Evolutionary conservation across 2,888 invertebrate species (phyloP).

Genomic region (Clivina fossor): DNA sequence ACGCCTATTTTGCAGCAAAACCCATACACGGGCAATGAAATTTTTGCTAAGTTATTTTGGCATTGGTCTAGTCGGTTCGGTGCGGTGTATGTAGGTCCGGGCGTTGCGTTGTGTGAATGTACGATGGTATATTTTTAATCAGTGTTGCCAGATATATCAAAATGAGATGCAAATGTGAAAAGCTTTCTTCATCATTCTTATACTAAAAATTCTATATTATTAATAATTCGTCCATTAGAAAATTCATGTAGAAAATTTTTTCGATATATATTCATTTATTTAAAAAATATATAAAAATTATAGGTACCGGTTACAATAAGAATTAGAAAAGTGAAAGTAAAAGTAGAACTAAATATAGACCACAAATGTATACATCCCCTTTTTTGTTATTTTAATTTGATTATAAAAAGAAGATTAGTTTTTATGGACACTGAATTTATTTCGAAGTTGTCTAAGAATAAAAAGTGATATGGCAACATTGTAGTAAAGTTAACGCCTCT

Average conservation of each 20-base stretch:
- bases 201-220: too few relatives aligned
- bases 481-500: slow-evolving; percentile 27
- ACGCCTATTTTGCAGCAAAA: slow-evolving; percentile 8
- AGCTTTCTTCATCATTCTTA: too few relatives aligned
- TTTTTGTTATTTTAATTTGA: too few relatives aligned
- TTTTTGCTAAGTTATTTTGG: slow-evolving; percentile 31
- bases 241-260: too few relatives aligned
- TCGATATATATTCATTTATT: too few relatives aligned
- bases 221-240: too few relatives aligned
- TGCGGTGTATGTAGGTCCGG: slow-evolving; percentile 23
- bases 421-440: slow-evolving; percentile 2
- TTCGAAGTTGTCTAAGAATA: too few relatives aligned
- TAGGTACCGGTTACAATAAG: too few relatives aligned
- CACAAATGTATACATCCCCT: too few relatives aligned
- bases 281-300: too few relatives aligned
- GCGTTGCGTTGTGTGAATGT: slow-evolving; percentile 24
- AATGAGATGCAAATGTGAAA: slow-evolving; percentile 4
- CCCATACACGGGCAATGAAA: slow-evolving; percentile 25
- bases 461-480: slow-evolving; percentile 27
- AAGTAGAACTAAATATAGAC: too few relatives aligned
- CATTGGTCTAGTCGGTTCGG: slow-evolving; percentile 24
- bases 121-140: slow-evolving; percentile 24
- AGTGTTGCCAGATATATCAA: slow-evolving; percentile 24
- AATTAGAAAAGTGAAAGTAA: too few relatives aligned
- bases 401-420: background rate